A percentile compares a stretch with the other conserved stretches of the same genome.
Evolutionary conservation across 1,140 invertebrate genomes (phyloP).

Genomic region (Neomicropteryx cornuta): DNA sequence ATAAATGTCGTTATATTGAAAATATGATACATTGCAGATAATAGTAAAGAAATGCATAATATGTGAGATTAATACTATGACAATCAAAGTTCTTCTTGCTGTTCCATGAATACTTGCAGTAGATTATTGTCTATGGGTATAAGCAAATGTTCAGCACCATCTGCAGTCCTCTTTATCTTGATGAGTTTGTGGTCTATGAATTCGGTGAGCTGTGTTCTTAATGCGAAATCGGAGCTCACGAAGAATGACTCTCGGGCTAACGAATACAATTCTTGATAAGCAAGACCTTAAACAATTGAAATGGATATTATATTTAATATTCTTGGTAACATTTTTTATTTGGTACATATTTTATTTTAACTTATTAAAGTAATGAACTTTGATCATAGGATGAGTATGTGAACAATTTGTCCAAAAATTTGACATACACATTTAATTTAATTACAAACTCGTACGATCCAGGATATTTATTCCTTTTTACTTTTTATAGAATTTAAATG

Average conservation of each 20-base stretch:
- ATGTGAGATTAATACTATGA: too few species aligned
- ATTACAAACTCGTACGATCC: too few species aligned
- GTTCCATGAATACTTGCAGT: slow-evolving; percentile 66
- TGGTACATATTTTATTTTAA: background rate
- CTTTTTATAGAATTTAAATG: too few species aligned
- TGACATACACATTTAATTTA: too few species aligned
- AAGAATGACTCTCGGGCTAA: slow-evolving; percentile 75
- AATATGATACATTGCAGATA: too few species aligned
- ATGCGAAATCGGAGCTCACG: slow-evolving; percentile 78
- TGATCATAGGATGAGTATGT: background rate
- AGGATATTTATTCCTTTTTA: too few species aligned
- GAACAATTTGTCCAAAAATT: background rate
- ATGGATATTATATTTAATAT: slow-evolving; percentile 7
- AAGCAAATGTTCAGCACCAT: slow-evolving; percentile 68
- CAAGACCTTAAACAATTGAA: slow-evolving; percentile 53
- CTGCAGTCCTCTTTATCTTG: slow-evolving; percentile 61
- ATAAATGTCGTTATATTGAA: too few species aligned
- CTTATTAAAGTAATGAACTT: background rate
- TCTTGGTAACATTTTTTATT: slow-evolving; percentile 5
- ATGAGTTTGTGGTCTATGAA: slow-evolving; percentile 90
- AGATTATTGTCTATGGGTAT: slow-evolving; percentile 68
- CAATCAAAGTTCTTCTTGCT: too few species aligned
- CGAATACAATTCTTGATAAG: slow-evolving; percentile 78
- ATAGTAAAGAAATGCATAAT: too few species aligned
- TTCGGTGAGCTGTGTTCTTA: slow-evolving; percentile 83